Conservation (phyloP, 2,888 invertebrate species). For the Rhorus exstirpatorius region DNA sequence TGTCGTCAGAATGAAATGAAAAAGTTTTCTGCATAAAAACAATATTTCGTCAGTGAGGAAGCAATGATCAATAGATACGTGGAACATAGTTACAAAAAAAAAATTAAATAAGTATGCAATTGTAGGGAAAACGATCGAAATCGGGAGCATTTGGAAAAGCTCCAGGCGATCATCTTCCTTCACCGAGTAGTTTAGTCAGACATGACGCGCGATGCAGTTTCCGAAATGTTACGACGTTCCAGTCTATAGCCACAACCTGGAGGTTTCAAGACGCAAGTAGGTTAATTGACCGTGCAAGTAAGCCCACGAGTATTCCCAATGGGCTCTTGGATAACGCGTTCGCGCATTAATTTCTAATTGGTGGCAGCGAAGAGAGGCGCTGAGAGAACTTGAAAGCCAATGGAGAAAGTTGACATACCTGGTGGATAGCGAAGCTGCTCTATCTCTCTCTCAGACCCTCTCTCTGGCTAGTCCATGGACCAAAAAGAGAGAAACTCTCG, state of each 20-base stretch:
- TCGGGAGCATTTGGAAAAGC: too few species aligned
- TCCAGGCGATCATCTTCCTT: too few species aligned
- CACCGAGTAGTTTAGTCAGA: neutral
- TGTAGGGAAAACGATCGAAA: too few species aligned
- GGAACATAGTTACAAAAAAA: too few species aligned
- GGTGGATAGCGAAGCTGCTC: conserved; percentile 37
- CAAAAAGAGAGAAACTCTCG: conserved; percentile 50
- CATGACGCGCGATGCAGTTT: conserved; percentile 21
- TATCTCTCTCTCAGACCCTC: too few species aligned
- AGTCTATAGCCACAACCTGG: conserved; percentile 22
- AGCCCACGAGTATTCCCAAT: conserved; percentile 71
- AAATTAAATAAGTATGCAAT: too few species aligned
- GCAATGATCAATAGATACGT: too few species aligned
- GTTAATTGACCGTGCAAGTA: conserved; percentile 79
- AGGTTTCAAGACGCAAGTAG: conserved; percentile 74
- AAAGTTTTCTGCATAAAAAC: too few species aligned
- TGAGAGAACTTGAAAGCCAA: conserved; percentile 49
- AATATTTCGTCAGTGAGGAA: too few species aligned
- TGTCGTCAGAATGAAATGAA: too few species aligned
- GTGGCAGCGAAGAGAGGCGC: conserved; percentile 72
- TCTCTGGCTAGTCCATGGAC: conserved; percentile 21
- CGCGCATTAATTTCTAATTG: conserved; percentile 82
- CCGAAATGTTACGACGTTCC: conserved; percentile 9
- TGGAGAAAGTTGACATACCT: conserved; percentile 76
- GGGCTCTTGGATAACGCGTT: conserved; percentile 76